Conservation (phyloP, 2,113 vertebrate genomes). For the Rattus rattus region DNA sequence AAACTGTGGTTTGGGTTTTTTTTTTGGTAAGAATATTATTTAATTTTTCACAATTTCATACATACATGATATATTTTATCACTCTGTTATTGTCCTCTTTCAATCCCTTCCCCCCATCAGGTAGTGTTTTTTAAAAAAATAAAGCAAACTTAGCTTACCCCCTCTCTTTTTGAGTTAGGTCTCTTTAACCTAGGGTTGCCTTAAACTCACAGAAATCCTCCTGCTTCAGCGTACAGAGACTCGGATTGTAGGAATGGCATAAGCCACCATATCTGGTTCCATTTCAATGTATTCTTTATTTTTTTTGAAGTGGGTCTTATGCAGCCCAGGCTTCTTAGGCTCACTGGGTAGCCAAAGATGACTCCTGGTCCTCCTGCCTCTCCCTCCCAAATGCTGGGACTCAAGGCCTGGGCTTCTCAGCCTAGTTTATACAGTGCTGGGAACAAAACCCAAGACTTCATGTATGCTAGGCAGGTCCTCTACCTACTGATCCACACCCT, state of each 20-base stretch:
- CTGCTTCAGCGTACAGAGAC: neutral
- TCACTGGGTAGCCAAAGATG: neutral
- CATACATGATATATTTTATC: neutral
- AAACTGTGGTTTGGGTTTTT: neutral
- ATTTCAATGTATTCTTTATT: neutral
- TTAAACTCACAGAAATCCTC: neutral
- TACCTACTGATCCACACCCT: neutral
- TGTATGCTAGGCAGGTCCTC: neutral
- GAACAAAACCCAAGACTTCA: neutral
- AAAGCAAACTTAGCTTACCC: neutral
- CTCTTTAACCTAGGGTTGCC: neutral
- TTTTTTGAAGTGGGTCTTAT: neutral
- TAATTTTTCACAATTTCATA: neutral
- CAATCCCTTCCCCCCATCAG: neutral
- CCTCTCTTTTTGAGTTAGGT: neutral
- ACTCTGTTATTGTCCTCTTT: neutral
- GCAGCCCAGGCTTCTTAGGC: neutral
- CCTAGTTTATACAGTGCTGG: neutral
- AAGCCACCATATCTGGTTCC: neutral
- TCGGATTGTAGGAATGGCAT: no score
- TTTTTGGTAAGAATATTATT: neutral
- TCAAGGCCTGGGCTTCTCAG: neutral
- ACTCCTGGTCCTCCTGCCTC: neutral
- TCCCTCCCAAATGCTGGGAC: neutral
- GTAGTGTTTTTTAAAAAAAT: no score